Conservation (phyloP, 2,113 vertebrate genomes). For the Chaenocephalus aceratus region DNA sequence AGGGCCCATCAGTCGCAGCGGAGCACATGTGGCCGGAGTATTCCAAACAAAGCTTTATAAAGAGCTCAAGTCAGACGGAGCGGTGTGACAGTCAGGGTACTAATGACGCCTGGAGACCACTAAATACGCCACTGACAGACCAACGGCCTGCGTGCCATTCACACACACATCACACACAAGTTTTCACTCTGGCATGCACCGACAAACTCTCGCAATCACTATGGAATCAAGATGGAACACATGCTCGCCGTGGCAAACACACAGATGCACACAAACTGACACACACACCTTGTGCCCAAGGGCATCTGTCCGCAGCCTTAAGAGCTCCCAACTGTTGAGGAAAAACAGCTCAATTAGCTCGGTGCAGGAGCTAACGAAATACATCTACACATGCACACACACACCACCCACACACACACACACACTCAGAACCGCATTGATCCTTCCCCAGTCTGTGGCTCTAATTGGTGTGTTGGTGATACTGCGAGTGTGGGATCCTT, state of each 20-base stretch:
- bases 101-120: slow-evolving; percentile 80
- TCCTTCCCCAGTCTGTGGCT: slow-evolving; percentile 76
- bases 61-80: slow-evolving; percentile 78
- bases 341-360: slow-evolving; percentile 85
- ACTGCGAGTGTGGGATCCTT: slow-evolving; percentile 77
- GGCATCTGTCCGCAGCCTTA: slow-evolving; percentile 82
- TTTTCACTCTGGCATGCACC: slow-evolving; percentile 66
- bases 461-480: slow-evolving; percentile 84
- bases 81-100: slow-evolving; percentile 73
- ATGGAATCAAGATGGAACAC: slow-evolving; percentile 53
- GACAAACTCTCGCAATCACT: slow-evolving; percentile 69
- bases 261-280: slow-evolving; percentile 57
- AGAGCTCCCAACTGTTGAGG: slow-evolving; percentile 83
- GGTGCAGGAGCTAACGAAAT: slow-evolving; percentile 75
- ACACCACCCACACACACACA: slow-evolving; percentile 55
- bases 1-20: slow-evolving; percentile 79
- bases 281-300: slow-evolving; percentile 81
- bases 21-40: slow-evolving; percentile 81
- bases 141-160: slow-evolving; percentile 67
- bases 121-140: slow-evolving; percentile 80
- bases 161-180: slow-evolving; percentile 57
- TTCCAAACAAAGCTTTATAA: slow-evolving; percentile 85
- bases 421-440: slow-evolving; percentile 73
- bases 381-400: slow-evolving; percentile 71
- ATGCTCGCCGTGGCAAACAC: slow-evolving; percentile 64